Percentiles rank a stretch among this genome's conserved stretches.
phyloP scores from a whole-genome alignment of 2,888 invertebrate species.

The Torymus aiolomorphi region DNA sequence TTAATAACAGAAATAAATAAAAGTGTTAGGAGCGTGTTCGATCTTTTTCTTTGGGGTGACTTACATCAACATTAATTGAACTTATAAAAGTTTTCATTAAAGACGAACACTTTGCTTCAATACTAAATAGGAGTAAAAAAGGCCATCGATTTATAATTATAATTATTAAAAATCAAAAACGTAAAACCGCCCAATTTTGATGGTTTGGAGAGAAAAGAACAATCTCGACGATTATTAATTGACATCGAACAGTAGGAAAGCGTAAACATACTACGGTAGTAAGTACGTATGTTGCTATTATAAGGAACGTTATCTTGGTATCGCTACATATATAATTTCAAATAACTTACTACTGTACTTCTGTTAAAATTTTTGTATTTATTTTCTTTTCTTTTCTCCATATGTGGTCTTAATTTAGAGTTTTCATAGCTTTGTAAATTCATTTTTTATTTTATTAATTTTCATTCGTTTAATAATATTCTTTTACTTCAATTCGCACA shows the following conservation, averaged over 20 bases:
- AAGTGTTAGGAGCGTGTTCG: slow-evolving; percentile 1
- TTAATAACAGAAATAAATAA: slow-evolving; percentile 8
- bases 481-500: slow-evolving; percentile 13
- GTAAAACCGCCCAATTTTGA: slow-evolving; percentile 29
- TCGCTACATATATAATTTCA: not conserved
- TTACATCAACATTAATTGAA: too few species aligned
- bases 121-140: slow-evolving; percentile 4
- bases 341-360: not conserved
- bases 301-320: slow-evolving; percentile 26
- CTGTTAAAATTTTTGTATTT: not conserved
- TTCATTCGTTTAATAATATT: not conserved
- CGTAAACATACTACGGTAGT: slow-evolving; percentile 28
- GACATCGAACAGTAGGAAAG: slow-evolving; percentile 34
- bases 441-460: not conserved
- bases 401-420: not conserved
- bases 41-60: slow-evolving; percentile 8
- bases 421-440: not conserved
- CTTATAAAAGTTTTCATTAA: too few species aligned
- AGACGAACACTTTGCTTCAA: too few species aligned
- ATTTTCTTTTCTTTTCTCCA: not conserved
- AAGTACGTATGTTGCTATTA: slow-evolving; percentile 28
- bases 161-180: slow-evolving; percentile 7
- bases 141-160: slow-evolving; percentile 11
- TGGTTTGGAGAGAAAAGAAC: slow-evolving; percentile 25
- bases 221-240: slow-evolving; percentile 18